Evolutionary conservation across 2,888 invertebrate genomes (phyloP), one percentile per base, ranked within the genome.

Genomic region (Helobdella robusta): DNA sequence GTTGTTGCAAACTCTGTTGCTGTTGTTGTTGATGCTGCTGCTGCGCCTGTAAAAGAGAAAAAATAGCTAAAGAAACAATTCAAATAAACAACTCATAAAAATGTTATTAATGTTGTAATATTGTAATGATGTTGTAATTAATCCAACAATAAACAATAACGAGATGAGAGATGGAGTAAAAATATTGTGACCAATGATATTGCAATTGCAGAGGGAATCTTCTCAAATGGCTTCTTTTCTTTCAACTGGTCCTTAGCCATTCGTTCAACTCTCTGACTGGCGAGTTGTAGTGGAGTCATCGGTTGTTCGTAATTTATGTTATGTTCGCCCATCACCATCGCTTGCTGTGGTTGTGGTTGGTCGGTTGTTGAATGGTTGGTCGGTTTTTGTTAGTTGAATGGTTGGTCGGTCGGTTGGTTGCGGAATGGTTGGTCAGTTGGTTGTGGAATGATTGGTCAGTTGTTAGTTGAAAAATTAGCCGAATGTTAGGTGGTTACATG

Each of bases 251-350:
- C 91, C 75, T 88, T 86, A 15, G 89, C 86, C 70, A 91, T 85
- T 73, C 92, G 85, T 75, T 91, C 91, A 20, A 89, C 89, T 74
- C 90, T 84, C 34, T 74, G 75, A 54, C 75, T 74, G 0, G 78
- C 78, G 64, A 79, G 75, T 67, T 78, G 74, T 66, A 87, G 84
- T 0, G 93, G 91, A 71, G 86, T 83, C 60, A 89, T 82, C 5
- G 93, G 92, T 76, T 84, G 84, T 74, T 94, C 93, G 76, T 90
- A 88, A 69, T 83, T 84, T 67, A 95, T 87, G 40, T 89, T 89
- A 76, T 86, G 87, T 71, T 91, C 92, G 67, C 85, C 85, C 73
- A 93, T 81, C 68, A 91, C 86, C 59, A 87, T 87, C 32, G 88
- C 86, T 78, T 91, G 90, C 48, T 90, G 61, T 91, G 3, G 87